phyloP scores from a whole-genome alignment of 2,797 vertebrate genomes.

The Acrocephalus scirpaceus region DNA sequence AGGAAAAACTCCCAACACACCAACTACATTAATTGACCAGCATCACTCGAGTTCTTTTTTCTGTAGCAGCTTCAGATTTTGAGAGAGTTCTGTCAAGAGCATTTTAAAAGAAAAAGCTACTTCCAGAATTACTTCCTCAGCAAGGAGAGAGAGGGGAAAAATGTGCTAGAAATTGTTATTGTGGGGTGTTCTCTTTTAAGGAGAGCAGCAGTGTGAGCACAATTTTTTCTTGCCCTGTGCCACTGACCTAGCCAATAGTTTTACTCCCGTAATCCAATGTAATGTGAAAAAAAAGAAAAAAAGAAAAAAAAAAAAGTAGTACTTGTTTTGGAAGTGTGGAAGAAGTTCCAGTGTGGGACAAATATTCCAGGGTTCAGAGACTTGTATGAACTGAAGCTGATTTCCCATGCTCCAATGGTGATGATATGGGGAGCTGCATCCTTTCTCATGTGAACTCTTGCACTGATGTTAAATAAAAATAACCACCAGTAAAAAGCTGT shows the following conservation, averaged over 20 bases:
- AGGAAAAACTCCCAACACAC: accelerated
- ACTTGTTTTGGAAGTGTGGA: not conserved
- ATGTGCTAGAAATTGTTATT: not conserved
- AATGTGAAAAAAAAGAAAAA: not conserved
- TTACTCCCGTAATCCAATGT: not conserved
- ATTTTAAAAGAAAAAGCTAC: not conserved
- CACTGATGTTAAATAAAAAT: not conserved
- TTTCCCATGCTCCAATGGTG: not conserved
- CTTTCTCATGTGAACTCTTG: not conserved
- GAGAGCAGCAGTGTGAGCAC: not conserved
- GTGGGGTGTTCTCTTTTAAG: not conserved
- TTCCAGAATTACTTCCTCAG: not conserved
- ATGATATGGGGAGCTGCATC: not conserved
- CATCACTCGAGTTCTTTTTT: not conserved
- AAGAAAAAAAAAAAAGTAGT: not conserved
- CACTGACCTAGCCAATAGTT: not conserved
- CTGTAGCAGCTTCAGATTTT: not conserved
- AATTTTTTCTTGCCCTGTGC: not conserved
- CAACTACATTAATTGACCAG: not conserved
- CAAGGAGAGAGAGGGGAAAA: not conserved
- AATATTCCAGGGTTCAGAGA: not conserved
- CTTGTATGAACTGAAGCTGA: not conserved
- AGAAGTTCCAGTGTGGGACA: not conserved
- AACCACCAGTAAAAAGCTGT: not conserved
- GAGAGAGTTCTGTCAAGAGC: not conserved